These are phyloP conservation scores for Glossophaga mutica DNA, from an alignment of 2,797 vertebrate genomes.

Conservation along the genomic window DNA sequence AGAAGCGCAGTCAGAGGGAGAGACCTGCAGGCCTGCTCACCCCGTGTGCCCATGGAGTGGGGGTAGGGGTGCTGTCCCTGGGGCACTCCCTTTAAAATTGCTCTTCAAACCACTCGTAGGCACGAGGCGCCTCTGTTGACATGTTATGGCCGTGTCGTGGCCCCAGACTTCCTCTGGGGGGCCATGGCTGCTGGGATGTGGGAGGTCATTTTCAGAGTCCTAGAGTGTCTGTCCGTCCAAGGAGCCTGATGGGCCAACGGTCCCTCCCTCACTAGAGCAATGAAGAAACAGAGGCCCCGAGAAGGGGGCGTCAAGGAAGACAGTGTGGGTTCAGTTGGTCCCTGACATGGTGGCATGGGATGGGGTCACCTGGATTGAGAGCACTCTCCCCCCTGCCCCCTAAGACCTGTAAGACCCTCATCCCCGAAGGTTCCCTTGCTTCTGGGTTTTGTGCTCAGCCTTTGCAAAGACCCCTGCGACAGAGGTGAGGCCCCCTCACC, in stretches of 20 bases:
- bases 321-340: background rate
- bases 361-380: background rate
- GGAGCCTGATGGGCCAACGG: background rate
- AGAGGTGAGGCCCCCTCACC: rapidly evolving
- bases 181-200: background rate
- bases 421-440: background rate
- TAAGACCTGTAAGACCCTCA: rapidly evolving
- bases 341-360: background rate
- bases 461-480: background rate
- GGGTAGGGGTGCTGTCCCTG: background rate
- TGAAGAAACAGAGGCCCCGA: background rate
- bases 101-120: background rate
- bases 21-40: background rate
- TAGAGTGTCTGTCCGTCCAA: background rate
- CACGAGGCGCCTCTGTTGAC: no score
- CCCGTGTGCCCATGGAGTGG: rapidly evolving
- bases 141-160: rapidly evolving
- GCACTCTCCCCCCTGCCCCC: no score
- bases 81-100: background rate
- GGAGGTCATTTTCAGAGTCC: background rate
- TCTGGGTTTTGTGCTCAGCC: background rate
- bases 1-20: background rate
- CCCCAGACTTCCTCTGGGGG: background rate
- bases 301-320: background rate
- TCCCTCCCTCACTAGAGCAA: background rate